Evolutionary conservation across 2,888 invertebrate species (phyloP), one percentile per base, ranked within the genome.

Genomic region (Cabera pusaria): DNA sequence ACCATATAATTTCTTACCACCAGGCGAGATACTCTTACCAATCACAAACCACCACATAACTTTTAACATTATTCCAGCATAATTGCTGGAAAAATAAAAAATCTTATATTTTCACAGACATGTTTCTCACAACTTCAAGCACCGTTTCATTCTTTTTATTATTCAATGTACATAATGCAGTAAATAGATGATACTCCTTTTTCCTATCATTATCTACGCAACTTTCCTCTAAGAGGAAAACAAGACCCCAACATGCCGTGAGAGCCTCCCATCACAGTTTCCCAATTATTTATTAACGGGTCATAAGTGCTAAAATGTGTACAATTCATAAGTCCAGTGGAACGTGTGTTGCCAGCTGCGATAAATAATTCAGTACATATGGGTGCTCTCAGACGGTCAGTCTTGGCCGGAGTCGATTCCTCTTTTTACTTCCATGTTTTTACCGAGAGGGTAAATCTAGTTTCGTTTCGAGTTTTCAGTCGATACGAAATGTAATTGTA

Each of bases 221-320:
- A n/a, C n/a, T n/a, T n/a, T n/a, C n/a, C n/a, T n/a, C n/a, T n/a
- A 21, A 35, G n/a, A 24, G 23, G 8, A 33, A 28, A 28, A 6
- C 7, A 24, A 21, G 8, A 9, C 41, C 40, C 50, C 36, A 39
- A 55, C 49, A 51, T 75, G 69, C 54, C 80, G 77, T 81, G 81
- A 73, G 75, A 68, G 55, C 52, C 51, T 52, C 52, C 73, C 81
- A 82, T 84, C 74, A 72, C 49, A 60, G 56, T 72, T 71, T 72
- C 72, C 54, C 66, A 76, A 76, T 88, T 81, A 85, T 87, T 86
- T 88, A 87, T 87, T 84, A 85, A 84, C 78, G 72, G 75, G 64
- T 75, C 78, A 84, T 83, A 84, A 86, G 86, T 85, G 86, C 82
- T 82, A 75, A 85, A 85, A 81, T 86, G 81, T 85, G 86, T 87